Base-by-base conservation (phyloP, 1,140 invertebrate genomes). In the Rhyzopertha dominica region DNA sequence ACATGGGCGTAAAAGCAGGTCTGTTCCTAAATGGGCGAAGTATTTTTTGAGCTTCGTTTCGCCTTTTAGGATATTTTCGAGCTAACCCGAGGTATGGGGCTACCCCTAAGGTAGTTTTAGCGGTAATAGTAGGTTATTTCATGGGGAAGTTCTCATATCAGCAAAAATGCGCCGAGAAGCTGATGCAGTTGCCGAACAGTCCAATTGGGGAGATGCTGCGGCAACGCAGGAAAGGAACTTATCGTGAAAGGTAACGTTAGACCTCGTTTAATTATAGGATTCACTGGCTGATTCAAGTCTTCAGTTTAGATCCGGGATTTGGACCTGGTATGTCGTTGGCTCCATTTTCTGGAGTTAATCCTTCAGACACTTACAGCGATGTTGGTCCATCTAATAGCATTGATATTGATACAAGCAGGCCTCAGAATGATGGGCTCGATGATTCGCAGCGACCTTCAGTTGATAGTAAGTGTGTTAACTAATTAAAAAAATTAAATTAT, bases 121-220 rank as follows among this genome's bases (percentile, higher is more conserved):
- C 78, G 12, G 76, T 76, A 14, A 62, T 82, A 5, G 30, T 82
- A n/a, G 84, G 84, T 5, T 87, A 85, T 66, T 78, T 87, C 55
- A 29, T 84, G 1, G 85, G 85, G 3, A 86, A 86, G 68, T 68
- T 86, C 26, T 86, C 84, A 1, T 88, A 87, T 54, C 81, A 84
- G 61, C 61, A 67, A 26, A 76, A 74, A 46, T 87, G 84, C 62
- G 78, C 80, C 3, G 82, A 87, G 46, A 87, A 85, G 64, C 66
- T 88, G 1, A 84, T 88, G 79, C 71, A 74, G 7, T 61, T 87
- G 17, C 83, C 83, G 4, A 71, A 78, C 49, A 77, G 75, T 64
- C 66, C 62, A 43, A 63, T 83, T 9, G 80, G 74, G 5, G 76
- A 79, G 51, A 65, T 76, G 32, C 60, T 82, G 9, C 64, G 77